Base-by-base conservation (phyloP, 1,140 invertebrate genomes). In the Pissodes strobi region DNA sequence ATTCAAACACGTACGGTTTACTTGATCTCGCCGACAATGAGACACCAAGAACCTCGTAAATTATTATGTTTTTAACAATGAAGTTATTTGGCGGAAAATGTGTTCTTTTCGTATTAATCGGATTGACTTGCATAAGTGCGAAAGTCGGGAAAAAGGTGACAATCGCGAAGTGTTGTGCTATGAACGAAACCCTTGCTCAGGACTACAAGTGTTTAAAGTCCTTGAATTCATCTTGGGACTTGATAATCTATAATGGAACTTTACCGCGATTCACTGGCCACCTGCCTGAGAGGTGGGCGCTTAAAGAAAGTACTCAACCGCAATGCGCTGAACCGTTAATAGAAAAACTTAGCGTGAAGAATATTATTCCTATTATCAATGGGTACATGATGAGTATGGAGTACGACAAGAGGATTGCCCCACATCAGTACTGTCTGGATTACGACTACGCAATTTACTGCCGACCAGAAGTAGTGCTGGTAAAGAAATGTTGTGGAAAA, bases 401-500 rank as follows among this genome's bases (percentile, higher is more conserved):
- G 21, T 73, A 68, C 38, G 48, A 68, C 34, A 37, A 66, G 25
- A 19, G 69, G 2, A 61, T 74, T 18, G 67, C 64, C 13, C 69
- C 74, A 0, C 58, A 59, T 34, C 63, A 70, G 21, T 73, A 69
- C 39, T 76, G 74, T 49, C 22, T 76, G 9, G 74, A 76, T 49
- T 71, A 74, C 38, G 53, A 70, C 8, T 58, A 65, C 8, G 69
- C 60, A 0, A 39, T 73, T 21, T 53, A 69, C 9, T 76, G 74
- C 49, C 30, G 48, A 13, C 57, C 63, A 5, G 62, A 69, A 17
- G 56, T 53, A 8, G 59, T 79, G n/a, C 72, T 73, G 45, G 72
- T 85, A 25, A 79, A 79, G 64, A 83, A 87, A 75, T 87, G 86
- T 64, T 86, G 87, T 67, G 82, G 85, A 19, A 69, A 82, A 58